Evolutionary conservation across 2,888 invertebrate genomes (phyloP).

Genomic region (Dysmachus trigonus): DNA sequence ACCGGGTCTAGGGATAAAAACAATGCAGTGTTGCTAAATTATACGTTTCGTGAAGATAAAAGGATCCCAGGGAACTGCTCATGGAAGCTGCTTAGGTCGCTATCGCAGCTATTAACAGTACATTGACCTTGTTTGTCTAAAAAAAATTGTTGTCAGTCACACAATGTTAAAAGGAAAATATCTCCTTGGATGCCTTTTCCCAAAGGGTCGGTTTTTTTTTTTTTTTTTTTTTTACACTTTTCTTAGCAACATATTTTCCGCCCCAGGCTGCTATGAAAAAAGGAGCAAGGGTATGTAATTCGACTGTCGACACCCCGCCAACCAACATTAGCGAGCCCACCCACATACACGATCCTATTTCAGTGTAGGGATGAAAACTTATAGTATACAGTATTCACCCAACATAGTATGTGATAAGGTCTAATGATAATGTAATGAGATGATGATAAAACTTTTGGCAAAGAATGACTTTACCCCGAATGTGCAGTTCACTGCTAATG

Average conservation of each 20-base stretch:
- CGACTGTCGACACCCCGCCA: neutral
- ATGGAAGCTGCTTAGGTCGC: neutral
- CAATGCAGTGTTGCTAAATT: neutral
- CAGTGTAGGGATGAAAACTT: neutral
- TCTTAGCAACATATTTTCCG: neutral
- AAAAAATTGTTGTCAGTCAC: neutral
- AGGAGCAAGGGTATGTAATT: neutral
- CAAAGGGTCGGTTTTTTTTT: neutral
- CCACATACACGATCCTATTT: neutral
- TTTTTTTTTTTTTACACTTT: neutral
- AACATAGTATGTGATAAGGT: neutral
- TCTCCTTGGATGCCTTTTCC: neutral
- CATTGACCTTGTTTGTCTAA: neutral
- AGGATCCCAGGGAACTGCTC: neutral
- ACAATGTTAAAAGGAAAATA: neutral
- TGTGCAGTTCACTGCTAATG: neutral
- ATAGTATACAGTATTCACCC: neutral
- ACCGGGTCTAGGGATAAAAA: neutral
- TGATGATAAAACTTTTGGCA: neutral
- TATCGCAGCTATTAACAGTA: neutral
- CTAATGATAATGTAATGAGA: constrained; percentile 6
- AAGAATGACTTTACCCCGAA: neutral
- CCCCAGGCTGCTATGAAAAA: neutral
- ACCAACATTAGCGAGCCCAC: neutral
- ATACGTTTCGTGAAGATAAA: constrained; percentile 4